A percentile compares a stretch with the other conserved stretches of the same genome.
These are phyloP conservation scores for Brachyhypopomus gauderio DNA, from an alignment of 2,113 vertebrate species.

Conservation along the genomic window DNA sequence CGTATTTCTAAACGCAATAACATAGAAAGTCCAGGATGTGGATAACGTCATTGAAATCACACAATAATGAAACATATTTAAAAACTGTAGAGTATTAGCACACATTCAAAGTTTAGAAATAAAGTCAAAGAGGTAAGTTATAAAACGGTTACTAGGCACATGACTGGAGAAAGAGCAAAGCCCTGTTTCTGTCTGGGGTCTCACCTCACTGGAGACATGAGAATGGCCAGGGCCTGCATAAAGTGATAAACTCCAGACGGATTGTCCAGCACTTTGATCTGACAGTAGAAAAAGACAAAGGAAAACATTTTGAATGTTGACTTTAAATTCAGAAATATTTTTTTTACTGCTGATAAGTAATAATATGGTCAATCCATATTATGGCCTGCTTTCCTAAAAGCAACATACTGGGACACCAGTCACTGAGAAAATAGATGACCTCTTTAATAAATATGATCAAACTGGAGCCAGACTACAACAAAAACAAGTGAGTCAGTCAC, in stretches of 20 bases:
- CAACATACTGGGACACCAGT: neutral
- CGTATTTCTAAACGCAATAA: neutral
- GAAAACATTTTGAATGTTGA: neutral
- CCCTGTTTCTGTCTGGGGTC: neutral
- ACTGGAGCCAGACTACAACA: neutral
- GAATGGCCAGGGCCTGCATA: slow-evolving; percentile 92
- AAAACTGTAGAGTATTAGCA: no score
- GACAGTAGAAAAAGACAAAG: slow-evolving; percentile 26
- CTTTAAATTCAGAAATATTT: no score
- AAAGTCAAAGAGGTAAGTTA: neutral
- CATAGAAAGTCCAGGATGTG: neutral
- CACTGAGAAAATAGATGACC: neutral
- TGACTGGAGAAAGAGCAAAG: neutral
- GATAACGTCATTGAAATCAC: no score
- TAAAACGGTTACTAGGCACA: neutral
- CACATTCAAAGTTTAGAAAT: neutral
- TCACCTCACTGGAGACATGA: slow-evolving; percentile 90
- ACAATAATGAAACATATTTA: no score
- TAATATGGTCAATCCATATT: no score
- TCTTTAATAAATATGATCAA: neutral
- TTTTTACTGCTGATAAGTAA: no score
- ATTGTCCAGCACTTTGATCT: slow-evolving; percentile 89
- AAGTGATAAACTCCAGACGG: slow-evolving; percentile 89
- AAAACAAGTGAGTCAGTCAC: no score
- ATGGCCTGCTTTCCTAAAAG: no score